phyloP scores from a whole-genome alignment of 2,888 invertebrate species.

The Mesochorus sp. region DNA sequence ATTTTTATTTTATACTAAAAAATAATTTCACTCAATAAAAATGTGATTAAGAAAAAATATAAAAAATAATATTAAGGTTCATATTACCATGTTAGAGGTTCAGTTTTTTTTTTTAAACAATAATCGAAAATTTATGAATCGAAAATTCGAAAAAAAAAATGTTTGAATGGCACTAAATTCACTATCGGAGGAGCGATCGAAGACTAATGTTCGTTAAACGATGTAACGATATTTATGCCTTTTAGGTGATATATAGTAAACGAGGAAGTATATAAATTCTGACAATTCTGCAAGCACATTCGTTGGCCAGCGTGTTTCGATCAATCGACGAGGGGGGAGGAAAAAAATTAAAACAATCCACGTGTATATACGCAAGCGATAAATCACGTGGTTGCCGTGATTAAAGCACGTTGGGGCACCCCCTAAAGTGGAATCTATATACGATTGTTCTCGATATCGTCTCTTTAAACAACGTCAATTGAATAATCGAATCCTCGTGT shows the following conservation, averaged over 20 bases:
- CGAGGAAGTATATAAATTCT: conserved; percentile 29
- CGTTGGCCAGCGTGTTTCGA: neutral
- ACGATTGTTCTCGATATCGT: neutral
- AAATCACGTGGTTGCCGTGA: neutral
- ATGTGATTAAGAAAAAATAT: neutral
- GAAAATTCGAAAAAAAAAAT: no score
- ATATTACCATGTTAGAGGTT: neutral
- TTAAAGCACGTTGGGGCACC: conserved; percentile 16
- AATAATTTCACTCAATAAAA: no score
- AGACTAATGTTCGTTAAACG: conserved; percentile 21
- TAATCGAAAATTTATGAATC: neutral
- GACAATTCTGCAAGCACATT: conserved; percentile 15
- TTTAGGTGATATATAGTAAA: conserved; percentile 1
- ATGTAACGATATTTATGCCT: conserved; percentile 43
- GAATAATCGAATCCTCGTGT: conserved; percentile 26
- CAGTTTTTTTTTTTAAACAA: neutral
- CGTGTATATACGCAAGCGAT: neutral
- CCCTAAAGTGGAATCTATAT: neutral
- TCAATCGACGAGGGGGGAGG: conserved; percentile 3
- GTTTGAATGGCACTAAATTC: neutral
- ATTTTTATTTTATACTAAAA: no score
- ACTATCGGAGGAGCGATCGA: conserved; percentile 1
- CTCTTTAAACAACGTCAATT: neutral
- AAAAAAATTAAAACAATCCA: neutral
- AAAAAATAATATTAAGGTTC: neutral